Conservation (phyloP, 2,113 vertebrate genomes). For the Limnothrissa miodon region DNA sequence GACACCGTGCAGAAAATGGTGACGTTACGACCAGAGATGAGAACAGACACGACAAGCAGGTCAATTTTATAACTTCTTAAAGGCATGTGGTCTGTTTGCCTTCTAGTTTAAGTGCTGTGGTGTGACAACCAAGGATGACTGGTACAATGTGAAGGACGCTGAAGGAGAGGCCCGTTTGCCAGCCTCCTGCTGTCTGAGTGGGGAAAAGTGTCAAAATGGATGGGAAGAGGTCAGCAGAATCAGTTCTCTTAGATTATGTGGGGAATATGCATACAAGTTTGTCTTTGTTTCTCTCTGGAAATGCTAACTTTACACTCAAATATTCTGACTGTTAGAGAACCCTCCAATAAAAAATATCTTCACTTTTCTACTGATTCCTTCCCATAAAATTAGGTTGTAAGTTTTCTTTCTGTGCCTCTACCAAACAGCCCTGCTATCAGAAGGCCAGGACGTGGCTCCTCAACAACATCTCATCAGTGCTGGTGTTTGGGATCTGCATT, state of each 20-base stretch:
- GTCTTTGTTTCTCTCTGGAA: no score
- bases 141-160: constrained; percentile 64
- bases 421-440: constrained; percentile 74
- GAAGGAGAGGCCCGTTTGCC: constrained; percentile 61
- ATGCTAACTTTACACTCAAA: no score
- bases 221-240: constrained; percentile 68
- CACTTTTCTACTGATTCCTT: no score
- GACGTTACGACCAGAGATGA: constrained; percentile 22
- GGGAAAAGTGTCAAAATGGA: constrained; percentile 47
- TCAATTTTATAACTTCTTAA: not conserved
- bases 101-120: constrained; percentile 82
- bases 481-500: constrained; percentile 79
- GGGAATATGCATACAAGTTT: no score
- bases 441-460: constrained; percentile 77
- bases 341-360: no score
- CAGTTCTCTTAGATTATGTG: not conserved
- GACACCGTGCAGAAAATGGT: constrained; percentile 82
- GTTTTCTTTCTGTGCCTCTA: not conserved
- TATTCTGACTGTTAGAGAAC: no score
- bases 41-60: not conserved
- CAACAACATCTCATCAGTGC: constrained; percentile 75
- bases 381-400: no score
- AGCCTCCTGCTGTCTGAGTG: constrained; percentile 69
- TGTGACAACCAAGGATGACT: constrained; percentile 75
- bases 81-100: not conserved